phyloP scores from a whole-genome alignment of 1,140 invertebrate species.

The Cotesia chilonis region DNA sequence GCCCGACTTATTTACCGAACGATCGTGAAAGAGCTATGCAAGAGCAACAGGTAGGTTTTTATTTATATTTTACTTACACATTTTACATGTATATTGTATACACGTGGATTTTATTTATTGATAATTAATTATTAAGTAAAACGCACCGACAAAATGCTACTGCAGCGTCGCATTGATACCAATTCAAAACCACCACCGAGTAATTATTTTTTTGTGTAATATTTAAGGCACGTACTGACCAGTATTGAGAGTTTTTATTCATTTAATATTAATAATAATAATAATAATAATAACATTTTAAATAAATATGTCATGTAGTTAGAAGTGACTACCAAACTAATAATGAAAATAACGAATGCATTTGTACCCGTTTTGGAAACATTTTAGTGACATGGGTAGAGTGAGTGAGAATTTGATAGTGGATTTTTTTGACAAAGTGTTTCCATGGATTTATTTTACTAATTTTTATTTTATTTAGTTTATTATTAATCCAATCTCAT shows the following conservation, averaged over 20 bases:
- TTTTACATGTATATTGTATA: not conserved
- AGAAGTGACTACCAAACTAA: slow-evolving; percentile 23
- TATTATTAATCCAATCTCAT: not conserved
- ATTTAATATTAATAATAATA: too few relatives aligned
- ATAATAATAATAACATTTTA: not conserved
- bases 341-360: not conserved
- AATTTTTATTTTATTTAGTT: not conserved
- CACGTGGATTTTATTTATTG: slow-evolving; percentile 1
- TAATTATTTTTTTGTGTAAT: too few relatives aligned
- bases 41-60: slow-evolving; percentile 89
- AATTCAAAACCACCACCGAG: slow-evolving; percentile 58
- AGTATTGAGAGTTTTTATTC: too few relatives aligned
- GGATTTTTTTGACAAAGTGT: slow-evolving; percentile 59
- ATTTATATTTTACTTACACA: slow-evolving; percentile 37
- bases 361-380: slow-evolving; percentile 54
- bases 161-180: slow-evolving; percentile 52
- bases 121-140: not conserved
- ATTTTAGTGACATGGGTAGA: slow-evolving; percentile 53
- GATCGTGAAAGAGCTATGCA: slow-evolving; percentile 84
- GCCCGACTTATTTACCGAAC: slow-evolving; percentile 82
- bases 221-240: too few relatives aligned
- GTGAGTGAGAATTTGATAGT: slow-evolving; percentile 24
- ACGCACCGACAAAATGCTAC: too few relatives aligned
- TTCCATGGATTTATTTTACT: slow-evolving; percentile 52
- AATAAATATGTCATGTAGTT: not conserved